Conservation (phyloP, 2,797 vertebrate genomes). For the Sebastes oblongus region DNA sequence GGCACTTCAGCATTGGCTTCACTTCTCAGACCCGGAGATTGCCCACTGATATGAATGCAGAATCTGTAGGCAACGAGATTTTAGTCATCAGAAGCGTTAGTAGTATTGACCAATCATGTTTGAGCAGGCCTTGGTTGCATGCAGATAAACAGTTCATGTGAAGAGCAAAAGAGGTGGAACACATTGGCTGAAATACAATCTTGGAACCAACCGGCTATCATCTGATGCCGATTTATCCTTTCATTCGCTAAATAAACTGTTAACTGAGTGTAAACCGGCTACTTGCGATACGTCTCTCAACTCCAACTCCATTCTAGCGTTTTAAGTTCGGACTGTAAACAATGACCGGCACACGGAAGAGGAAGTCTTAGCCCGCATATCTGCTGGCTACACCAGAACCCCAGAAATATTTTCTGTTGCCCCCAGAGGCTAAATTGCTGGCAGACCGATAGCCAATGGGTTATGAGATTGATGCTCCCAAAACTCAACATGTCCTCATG, state of each 20-base stretch:
- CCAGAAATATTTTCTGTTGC: no score
- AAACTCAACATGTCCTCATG: not conserved
- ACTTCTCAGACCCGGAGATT: no score
- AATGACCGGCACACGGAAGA: not conserved
- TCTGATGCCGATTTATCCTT: not conserved
- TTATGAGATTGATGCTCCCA: not conserved
- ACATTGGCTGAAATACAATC: not conserved
- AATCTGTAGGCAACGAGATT: not conserved
- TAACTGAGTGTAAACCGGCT: not conserved
- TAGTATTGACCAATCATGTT: not conserved
- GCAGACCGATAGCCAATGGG: not conserved
- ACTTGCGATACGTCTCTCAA: not conserved
- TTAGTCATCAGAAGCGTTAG: not conserved
- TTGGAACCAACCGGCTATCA: not conserved
- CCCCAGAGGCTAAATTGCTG: not conserved
- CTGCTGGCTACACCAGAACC: not conserved
- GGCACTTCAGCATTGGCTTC: no score
- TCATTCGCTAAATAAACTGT: not conserved
- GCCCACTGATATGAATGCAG: not conserved
- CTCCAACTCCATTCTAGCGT: not conserved
- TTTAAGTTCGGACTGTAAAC: not conserved
- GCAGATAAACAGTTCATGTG: not conserved
- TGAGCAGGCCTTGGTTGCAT: not conserved
- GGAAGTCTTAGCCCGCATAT: not conserved
- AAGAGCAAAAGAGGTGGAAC: not conserved